These are phyloP conservation scores for Arion vulgaris DNA, from an alignment of 1,140 invertebrate genomes.

Conservation along the genomic window DNA sequence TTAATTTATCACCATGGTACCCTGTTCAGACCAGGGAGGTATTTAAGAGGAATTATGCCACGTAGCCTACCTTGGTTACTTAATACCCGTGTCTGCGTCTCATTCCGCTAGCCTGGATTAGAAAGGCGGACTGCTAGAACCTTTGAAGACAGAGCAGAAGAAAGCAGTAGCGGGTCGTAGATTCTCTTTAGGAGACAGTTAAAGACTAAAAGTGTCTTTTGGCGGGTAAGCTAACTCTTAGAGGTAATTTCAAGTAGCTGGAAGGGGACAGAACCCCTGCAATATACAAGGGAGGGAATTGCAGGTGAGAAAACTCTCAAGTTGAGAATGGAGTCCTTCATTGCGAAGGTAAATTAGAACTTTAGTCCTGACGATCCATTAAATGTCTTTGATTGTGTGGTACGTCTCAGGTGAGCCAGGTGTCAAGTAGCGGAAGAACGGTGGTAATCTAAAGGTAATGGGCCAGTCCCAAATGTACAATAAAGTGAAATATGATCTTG, in stretches of 20 bases:
- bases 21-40: neutral
- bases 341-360: constrained; percentile 10
- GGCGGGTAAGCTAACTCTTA: neutral
- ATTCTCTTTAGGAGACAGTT: neutral
- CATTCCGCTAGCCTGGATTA: neutral
- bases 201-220: neutral
- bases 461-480: neutral
- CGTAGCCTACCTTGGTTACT: neutral
- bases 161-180: neutral
- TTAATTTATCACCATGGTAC: neutral
- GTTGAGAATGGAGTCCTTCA: neutral
- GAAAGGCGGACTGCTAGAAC: neutral
- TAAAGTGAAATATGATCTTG: neutral
- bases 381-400: constrained; percentile 3
- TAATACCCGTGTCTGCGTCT: neutral
- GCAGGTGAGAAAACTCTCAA: neutral
- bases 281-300: neutral
- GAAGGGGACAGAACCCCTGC: neutral
- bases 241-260: no score
- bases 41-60: neutral
- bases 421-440: neutral
- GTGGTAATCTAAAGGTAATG: neutral
- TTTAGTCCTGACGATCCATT: neutral
- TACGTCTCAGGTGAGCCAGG: neutral
- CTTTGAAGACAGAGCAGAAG: neutral